These are phyloP conservation scores for Ophiodon elongatus DNA, from an alignment of 2,113 vertebrate species.

Conservation along the genomic window DNA sequence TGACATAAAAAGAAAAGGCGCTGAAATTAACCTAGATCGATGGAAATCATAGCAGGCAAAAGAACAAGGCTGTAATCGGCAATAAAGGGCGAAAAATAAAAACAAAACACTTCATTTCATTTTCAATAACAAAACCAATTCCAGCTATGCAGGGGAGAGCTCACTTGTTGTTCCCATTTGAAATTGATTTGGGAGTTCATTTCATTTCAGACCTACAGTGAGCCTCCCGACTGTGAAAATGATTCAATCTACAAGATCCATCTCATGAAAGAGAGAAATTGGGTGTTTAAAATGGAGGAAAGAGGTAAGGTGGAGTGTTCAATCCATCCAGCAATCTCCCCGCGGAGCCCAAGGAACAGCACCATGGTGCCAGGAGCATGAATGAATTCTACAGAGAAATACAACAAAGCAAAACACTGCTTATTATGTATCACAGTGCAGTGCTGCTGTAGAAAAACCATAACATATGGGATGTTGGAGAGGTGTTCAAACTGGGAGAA, in stretches of 20 bases:
- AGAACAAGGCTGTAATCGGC: constrained; percentile 69
- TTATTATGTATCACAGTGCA: constrained; percentile 72
- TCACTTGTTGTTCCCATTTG: constrained; percentile 91
- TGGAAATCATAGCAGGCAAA: constrained; percentile 80
- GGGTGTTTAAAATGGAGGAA: constrained; percentile 88
- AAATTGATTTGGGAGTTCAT: constrained; percentile 95
- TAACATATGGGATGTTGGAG: constrained; percentile 67
- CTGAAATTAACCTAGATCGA: constrained; percentile 87
- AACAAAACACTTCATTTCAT: constrained; percentile 86
- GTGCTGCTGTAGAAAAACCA: constrained; percentile 65
- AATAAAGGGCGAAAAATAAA: constrained; percentile 65
- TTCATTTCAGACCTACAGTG: constrained; percentile 93
- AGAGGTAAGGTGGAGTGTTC: constrained; percentile 67
- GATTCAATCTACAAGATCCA: constrained; percentile 98
- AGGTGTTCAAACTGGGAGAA: constrained; percentile 67
- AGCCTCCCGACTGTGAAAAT: constrained; percentile 97
- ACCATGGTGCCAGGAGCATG: constrained; percentile 64
- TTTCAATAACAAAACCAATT: constrained; percentile 89
- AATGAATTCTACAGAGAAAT: constrained; percentile 75
- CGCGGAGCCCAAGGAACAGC: constrained; percentile 59
- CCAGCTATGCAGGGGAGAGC: constrained; percentile 82
- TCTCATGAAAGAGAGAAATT: constrained; percentile 97
- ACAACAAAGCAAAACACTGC: constrained; percentile 75
- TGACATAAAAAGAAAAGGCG: constrained; percentile 89
- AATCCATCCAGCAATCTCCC: constrained; percentile 68